Evolutionary conservation across 1,140 invertebrate genomes (phyloP).

Genomic region (Rhopalosiphum maidis): DNA sequence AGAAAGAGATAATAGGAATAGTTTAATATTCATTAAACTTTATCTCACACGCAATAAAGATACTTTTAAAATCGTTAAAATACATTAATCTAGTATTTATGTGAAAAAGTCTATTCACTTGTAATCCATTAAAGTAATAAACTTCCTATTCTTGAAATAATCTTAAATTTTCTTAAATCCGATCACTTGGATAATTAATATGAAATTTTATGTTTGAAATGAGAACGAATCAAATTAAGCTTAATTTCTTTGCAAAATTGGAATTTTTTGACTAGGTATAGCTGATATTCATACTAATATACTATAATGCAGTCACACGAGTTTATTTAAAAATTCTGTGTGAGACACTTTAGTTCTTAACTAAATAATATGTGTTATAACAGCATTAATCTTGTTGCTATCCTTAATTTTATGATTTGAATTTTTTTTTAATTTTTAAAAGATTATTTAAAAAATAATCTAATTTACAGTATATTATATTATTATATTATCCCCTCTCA

Average conservation of each 20-base stretch:
- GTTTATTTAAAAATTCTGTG: too few relatives aligned
- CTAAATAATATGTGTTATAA: neutral
- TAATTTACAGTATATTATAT: neutral
- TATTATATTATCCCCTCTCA: neutral
- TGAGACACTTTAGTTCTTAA: neutral
- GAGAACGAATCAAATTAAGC: neutral
- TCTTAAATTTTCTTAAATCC: constrained; percentile 12
- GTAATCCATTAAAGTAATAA: constrained; percentile 25
- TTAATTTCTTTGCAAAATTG: neutral
- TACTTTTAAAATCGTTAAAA: neutral
- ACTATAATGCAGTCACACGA: neutral
- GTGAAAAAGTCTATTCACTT: neutral
- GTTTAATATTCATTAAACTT: neutral
- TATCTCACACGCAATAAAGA: neutral
- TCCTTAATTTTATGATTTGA: too few relatives aligned
- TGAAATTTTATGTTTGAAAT: neutral
- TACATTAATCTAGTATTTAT: constrained; percentile 29
- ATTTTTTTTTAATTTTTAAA: too few relatives aligned
- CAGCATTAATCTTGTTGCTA: neutral
- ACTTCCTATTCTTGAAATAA: neutral
- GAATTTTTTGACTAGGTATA: neutral
- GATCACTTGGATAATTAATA: constrained; percentile 7
- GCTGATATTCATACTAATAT: neutral
- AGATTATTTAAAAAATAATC: too few relatives aligned
- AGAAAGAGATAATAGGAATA: neutral